Conservation (phyloP, 2,797 vertebrate genomes). For the Coregonus suidteri region DNA sequence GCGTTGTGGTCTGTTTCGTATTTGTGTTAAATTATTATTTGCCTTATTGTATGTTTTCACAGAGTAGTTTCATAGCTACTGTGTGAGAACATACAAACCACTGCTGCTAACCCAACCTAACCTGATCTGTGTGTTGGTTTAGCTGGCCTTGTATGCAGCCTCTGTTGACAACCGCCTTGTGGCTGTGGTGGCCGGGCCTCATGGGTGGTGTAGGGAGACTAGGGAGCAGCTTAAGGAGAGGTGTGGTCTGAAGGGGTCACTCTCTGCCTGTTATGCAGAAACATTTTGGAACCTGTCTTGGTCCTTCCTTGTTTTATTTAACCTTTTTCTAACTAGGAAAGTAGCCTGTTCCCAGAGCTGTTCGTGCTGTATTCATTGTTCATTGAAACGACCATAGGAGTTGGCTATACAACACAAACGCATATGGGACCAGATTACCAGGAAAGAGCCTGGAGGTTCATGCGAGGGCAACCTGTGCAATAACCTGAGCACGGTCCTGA, state of each 20-base stretch:
- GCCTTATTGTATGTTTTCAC: conserved; percentile 16
- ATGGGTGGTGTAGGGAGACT: conserved; percentile 43
- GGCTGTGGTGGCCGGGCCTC: conserved; percentile 37
- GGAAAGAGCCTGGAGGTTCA: no score
- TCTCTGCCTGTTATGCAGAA: no score
- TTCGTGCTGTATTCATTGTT: no score
- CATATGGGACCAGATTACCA: no score
- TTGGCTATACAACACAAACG: no score
- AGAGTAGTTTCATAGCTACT: conserved; percentile 24
- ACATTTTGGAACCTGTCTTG: no score
- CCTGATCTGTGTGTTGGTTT: conserved; percentile 62
- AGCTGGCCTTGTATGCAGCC: conserved; percentile 43
- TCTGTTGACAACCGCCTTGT: conserved; percentile 48
- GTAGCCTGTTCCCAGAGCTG: no score
- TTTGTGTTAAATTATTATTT: not conserved
- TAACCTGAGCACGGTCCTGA: no score
- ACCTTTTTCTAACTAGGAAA: no score
- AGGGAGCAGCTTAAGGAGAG: conserved; percentile 17
- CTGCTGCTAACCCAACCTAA: conserved; percentile 51
- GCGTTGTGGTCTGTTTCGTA: conserved; percentile 16
- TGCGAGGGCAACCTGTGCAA: no score
- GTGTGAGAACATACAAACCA: conserved; percentile 26
- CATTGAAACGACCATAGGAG: no score
- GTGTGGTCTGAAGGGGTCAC: not conserved
- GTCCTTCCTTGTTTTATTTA: no score